phyloP scores from a whole-genome alignment of 2,797 vertebrate genomes.

The Pempheris klunzingeri region DNA sequence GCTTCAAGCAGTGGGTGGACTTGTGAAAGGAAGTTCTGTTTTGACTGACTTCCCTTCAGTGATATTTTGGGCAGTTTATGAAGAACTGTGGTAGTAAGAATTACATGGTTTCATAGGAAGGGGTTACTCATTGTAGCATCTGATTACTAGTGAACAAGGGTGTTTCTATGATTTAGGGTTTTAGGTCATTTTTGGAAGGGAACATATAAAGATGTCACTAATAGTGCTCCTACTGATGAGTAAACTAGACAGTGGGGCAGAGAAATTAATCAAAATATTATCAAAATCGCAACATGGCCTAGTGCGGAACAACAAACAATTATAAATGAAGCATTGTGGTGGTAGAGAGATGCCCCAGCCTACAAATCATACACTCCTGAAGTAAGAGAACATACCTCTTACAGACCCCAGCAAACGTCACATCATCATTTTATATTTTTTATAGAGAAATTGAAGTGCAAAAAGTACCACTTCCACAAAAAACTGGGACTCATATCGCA shows the following conservation, averaged over 20 bases:
- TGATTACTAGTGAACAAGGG: conserved; percentile 21
- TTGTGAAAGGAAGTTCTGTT: conserved; percentile 56
- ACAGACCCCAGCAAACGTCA: too few species aligned
- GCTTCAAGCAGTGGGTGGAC: conserved; percentile 24
- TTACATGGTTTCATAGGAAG: not conserved
- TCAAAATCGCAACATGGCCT: too few species aligned
- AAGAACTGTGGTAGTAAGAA: conserved; percentile 18
- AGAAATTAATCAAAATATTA: too few species aligned
- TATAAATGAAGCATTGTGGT: too few species aligned
- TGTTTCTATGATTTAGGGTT: not conserved
- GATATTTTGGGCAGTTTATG: conserved; percentile 46
- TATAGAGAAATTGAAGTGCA: too few species aligned
- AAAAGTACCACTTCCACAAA: too few species aligned
- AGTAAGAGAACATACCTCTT: too few species aligned
- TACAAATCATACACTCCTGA: too few species aligned
- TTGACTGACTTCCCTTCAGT: conserved; percentile 27
- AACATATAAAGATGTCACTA: not conserved
- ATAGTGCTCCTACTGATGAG: not conserved
- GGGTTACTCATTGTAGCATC: conserved; percentile 28
- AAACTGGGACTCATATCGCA: too few species aligned
- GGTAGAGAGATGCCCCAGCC: too few species aligned
- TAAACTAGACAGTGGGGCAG: not conserved
- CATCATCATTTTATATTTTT: too few species aligned
- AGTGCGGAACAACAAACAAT: too few species aligned
- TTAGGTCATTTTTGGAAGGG: not conserved